Conservation (phyloP, 2,797 vertebrate species). For the Xerus rutilus region DNA sequence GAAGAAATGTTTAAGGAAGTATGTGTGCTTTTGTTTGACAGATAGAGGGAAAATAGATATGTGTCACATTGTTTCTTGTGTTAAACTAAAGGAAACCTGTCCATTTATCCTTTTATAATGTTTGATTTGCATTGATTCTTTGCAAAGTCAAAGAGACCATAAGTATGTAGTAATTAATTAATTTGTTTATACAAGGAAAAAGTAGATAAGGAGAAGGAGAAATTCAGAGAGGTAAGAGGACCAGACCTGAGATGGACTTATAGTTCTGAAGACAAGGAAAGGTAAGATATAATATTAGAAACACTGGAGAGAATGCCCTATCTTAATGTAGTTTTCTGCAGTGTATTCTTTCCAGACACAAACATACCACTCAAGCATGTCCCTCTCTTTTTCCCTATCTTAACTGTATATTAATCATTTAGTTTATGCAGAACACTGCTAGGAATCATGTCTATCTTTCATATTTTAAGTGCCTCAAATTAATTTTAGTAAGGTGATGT, state of each 20-base stretch:
- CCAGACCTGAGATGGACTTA: neutral
- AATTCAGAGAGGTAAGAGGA: neutral
- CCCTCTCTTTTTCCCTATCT: neutral
- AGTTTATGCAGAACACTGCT: neutral
- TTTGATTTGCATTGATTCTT: slow-evolving; percentile 6
- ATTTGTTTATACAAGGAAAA: neutral
- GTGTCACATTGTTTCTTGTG: neutral
- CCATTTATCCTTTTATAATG: neutral
- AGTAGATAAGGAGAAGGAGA: neutral
- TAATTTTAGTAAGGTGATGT: neutral
- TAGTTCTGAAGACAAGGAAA: neutral
- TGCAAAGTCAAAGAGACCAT: neutral
- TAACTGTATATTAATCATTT: neutral
- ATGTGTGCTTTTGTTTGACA: neutral
- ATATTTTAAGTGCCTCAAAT: neutral
- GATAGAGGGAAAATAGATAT: neutral
- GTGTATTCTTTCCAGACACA: neutral
- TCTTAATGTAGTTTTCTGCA: neutral
- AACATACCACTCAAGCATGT: neutral
- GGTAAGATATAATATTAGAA: too few species aligned
- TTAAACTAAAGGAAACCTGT: neutral
- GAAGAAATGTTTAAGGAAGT: neutral
- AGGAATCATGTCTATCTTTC: neutral
- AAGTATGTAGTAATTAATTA: neutral
- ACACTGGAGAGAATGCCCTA: accelerated